Conservation (phyloP, 1,140 invertebrate species). For the Macrocentrus cingulum region DNA sequence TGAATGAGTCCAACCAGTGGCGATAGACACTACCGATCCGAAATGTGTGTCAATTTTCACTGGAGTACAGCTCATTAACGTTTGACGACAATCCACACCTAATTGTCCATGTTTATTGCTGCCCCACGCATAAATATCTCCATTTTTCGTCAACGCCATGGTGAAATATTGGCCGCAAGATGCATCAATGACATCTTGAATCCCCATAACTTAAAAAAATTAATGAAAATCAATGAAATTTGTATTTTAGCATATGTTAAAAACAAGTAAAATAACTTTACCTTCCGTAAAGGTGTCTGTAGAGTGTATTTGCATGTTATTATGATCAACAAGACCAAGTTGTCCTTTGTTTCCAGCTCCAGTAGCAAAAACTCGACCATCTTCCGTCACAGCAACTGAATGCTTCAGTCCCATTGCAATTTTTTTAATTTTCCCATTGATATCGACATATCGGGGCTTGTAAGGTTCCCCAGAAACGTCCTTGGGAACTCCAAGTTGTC, state of each 20-base stretch:
- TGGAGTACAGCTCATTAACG: not conserved
- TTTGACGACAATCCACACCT: not conserved
- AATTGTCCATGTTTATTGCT: conserved; percentile 74
- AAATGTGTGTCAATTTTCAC: conserved; percentile 38
- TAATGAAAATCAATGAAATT: conserved; percentile 5
- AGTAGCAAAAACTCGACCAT: conserved; percentile 63
- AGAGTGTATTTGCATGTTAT: not conserved
- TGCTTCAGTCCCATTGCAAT: conserved; percentile 66
- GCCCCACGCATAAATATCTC: conserved; percentile 69
- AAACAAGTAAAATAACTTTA: conserved; percentile 18
- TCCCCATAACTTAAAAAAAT: conserved; percentile 54
- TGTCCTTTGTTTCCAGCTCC: conserved; percentile 69
- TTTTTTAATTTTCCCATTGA: conserved; percentile 26
- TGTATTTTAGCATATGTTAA: not conserved
- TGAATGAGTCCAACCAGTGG: conserved; percentile 76
- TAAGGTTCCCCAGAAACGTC: conserved; percentile 3
- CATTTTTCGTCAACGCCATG: conserved; percentile 62
- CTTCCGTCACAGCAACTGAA: conserved; percentile 67
- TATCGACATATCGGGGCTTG: conserved; percentile 25
- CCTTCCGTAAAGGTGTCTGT: conserved; percentile 15
- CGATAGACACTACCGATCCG: conserved; percentile 60
- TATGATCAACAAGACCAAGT: conserved; percentile 58
- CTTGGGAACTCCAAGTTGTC: conserved; percentile 64
- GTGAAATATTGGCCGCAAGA: conserved; percentile 76
- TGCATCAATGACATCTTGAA: conserved; percentile 61